phyloP scores from a whole-genome alignment of 2,797 vertebrate species.

The Momotus momota region DNA sequence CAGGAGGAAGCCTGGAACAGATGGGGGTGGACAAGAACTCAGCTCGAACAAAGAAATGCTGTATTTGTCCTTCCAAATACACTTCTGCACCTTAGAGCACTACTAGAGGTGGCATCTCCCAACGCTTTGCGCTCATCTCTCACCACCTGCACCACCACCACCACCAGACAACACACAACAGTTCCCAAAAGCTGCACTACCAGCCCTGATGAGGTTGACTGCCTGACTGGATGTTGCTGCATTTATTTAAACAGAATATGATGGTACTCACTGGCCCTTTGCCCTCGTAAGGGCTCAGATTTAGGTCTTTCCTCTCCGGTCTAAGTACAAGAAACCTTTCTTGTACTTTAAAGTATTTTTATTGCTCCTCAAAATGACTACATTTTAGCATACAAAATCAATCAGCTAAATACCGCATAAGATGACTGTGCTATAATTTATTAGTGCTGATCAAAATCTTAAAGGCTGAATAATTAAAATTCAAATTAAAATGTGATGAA shows the following conservation, averaged over 20 bases:
- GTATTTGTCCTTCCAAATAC: neutral
- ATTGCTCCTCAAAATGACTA: conserved; percentile 38
- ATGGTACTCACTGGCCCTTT: neutral
- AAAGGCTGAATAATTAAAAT: conserved; percentile 70
- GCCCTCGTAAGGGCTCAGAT: neutral
- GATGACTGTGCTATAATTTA: conserved; percentile 57
- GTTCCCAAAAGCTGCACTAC: neutral
- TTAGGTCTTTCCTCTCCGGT: neutral
- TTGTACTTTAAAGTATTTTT: conserved; percentile 19
- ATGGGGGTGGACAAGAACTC: neutral
- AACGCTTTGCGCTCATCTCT: neutral
- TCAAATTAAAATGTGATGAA: conserved; percentile 69
- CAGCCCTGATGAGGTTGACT: neutral
- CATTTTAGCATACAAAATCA: conserved; percentile 58
- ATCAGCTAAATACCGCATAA: conserved; percentile 53
- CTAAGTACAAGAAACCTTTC: conserved; percentile 15
- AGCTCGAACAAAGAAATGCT: neutral
- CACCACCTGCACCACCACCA: neutral
- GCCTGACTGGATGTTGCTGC: neutral
- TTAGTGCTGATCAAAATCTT: conserved; percentile 68
- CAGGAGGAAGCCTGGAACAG: neutral
- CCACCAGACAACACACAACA: neutral
- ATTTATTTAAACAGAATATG: neutral
- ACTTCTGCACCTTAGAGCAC: neutral
- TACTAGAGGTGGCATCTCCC: neutral